Evolutionary conservation across 2,888 invertebrate species (phyloP).

Genomic region (Argyresthia albistria): DNA sequence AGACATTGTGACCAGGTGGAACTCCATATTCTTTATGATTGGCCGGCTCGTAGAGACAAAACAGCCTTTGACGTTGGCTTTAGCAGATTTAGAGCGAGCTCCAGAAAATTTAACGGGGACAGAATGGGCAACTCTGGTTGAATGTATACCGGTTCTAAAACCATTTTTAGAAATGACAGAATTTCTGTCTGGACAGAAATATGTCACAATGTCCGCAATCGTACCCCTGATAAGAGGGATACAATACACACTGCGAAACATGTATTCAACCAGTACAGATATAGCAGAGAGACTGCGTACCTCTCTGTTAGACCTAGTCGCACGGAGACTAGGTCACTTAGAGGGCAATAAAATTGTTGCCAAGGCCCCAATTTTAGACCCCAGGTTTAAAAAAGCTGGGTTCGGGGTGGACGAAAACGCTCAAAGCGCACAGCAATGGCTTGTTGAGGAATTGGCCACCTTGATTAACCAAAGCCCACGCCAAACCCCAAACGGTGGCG

Average conservation of each 20-base stretch:
- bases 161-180: background rate
- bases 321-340: background rate
- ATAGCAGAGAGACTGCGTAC: background rate
- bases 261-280: background rate
- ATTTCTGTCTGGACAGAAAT: background rate
- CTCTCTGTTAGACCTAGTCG: background rate
- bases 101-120: background rate
- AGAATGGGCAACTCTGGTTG: background rate
- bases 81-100: background rate
- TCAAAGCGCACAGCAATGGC: conserved; percentile 6
- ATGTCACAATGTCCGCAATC: background rate
- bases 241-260: background rate
- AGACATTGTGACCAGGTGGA: background rate
- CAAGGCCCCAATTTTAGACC: conserved; percentile 9
- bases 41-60: background rate
- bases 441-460: background rate
- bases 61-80: background rate
- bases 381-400: conserved; percentile 9
- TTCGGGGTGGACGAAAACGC: conserved; percentile 6
- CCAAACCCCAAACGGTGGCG: no score
- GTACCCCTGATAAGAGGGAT: conserved; percentile 2
- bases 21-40: background rate
- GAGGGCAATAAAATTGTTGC: conserved; percentile 7
- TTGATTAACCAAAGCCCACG: background rate
- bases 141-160: background rate